These are phyloP conservation scores for Brachyopa scutellaris DNA, from an alignment of 2,888 invertebrate species.

Conservation along the genomic window DNA sequence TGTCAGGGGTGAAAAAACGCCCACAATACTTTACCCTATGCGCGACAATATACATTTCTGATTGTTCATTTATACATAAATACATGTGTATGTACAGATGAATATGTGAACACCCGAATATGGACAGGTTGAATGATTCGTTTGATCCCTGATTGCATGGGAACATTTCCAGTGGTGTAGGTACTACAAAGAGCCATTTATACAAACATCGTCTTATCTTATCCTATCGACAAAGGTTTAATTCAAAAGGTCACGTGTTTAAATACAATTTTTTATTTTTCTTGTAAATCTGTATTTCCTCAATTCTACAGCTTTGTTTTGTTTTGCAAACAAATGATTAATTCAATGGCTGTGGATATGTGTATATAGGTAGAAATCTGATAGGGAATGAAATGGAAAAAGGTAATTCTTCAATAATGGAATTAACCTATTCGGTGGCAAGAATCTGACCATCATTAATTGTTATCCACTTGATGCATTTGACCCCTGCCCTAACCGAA, in stretches of 20 bases:
- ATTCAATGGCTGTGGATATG: slow-evolving; percentile 22
- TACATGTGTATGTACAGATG: no score
- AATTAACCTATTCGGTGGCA: slow-evolving; percentile 41
- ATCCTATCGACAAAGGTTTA: slow-evolving; percentile 23
- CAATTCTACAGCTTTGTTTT: slow-evolving; percentile 5
- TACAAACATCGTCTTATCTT: slow-evolving; percentile 43
- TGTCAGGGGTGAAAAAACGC: slow-evolving; percentile 63
- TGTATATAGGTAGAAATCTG: neutral
- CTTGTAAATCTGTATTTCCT: slow-evolving; percentile 10
- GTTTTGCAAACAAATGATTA: slow-evolving; percentile 45
- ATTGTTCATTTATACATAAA: slow-evolving; percentile 34
- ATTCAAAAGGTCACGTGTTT: slow-evolving; percentile 54
- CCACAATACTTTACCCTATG: slow-evolving; percentile 53
- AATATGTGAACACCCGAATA: slow-evolving; percentile 58
- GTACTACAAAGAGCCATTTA: slow-evolving; percentile 39
- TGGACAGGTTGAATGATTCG: slow-evolving; percentile 70
- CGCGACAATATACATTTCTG: slow-evolving; percentile 45
- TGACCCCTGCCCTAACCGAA: neutral
- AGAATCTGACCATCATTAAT: slow-evolving; percentile 51
- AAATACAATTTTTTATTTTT: slow-evolving; percentile 29
- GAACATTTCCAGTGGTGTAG: slow-evolving; percentile 48
- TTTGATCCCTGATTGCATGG: slow-evolving; percentile 68
- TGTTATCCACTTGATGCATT: slow-evolving; percentile 36
- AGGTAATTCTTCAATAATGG: slow-evolving; percentile 5
- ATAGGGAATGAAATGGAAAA: neutral